Base-by-base conservation (phyloP, 2,888 invertebrate species). In the Rhamnusium bicolor region DNA sequence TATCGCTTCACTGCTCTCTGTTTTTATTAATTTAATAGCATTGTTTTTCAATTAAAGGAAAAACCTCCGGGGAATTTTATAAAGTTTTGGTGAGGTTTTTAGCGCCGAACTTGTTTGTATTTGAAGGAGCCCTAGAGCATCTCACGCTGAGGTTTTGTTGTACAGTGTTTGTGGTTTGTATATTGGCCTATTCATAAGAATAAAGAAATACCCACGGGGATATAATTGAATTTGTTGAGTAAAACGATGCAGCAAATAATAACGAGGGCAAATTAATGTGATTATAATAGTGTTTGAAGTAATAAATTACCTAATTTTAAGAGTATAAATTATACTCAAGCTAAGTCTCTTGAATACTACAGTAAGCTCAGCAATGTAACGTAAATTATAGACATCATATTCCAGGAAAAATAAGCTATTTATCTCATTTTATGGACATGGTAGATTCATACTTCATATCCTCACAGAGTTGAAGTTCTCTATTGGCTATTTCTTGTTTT, bases 1-100 rank as follows among this genome's bases (percentile, higher is more conserved):
- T 80, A 79, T 78, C 83, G 81, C 81, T 77, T 79, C 76, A 76
- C 67, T 79, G 82, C 70, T 69, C 74, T 71, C 74, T 40, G 71
- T 80, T 80, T 81, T 78, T 77, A 77, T 74, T 77, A 76, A 78
- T 71, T 74, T 67, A 66, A 61, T 60, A 75, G 71, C 74, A 68
- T 76, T 77, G 75, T 74, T 75, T 76, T 74, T 76, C 74, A 71
- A 77, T 77, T 77, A 77, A 12, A 29, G 60, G 2, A 40, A 53
- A 71, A 79, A 74, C 72, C 62, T 62, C 67, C 68, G 75, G 72
- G 74, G 67, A 74, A 74, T 77, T 77, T 77, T 79, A 74, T 71
- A 69, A 76, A 75, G 72, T 79, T 80, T 74, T 47, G 76, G 75
- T 60, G 79, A 73, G 75, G 74, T 78, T 79, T 80, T 77, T 79